Base-by-base conservation (phyloP, 2,113 vertebrate species). In the Colossoma macropomum region DNA sequence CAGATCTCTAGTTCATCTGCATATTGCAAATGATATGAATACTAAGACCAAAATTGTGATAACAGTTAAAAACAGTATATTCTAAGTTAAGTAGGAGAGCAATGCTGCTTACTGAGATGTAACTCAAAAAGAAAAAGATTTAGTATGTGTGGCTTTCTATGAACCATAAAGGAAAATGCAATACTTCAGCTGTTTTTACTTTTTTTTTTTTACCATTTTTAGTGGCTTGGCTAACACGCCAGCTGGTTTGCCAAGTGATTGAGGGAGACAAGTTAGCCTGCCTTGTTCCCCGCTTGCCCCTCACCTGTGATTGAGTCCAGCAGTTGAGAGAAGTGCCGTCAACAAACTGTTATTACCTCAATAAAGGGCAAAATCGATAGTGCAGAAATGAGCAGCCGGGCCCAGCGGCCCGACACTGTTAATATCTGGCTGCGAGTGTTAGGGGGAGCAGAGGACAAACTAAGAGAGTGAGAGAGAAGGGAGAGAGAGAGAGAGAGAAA, bases 301-400 rank as follows among this genome's bases (percentile, higher is more conserved):
- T 87, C 84, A 85, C 82, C 87, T 87, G 92, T 95, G 95, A 96
- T 93, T 95, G 96, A 96, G 95, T 95, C 95, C 95, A 95, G 95
- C 93, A 92, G 91, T 94, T 95, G 93, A 95, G 94, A 96, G 93
- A 94, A 96, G 95, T 93, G 94, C 93, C 94, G 95, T 96, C 95
- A 93, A 95, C 95, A 95, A 95, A 96, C 93, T 92, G 94, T 96
- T 97, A 97, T 96, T 96, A 95, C 95, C 94, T 96, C 94, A 94
- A 95, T 95, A 95, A 95, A 95, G 94, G 89, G 91, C 93, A 96
- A 96, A 97, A 96, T 98, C 96, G 96, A 97, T 97, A 96, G 89
- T 94, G 94, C 93, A 90, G 95, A 96, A 97, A 97, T 96, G 96
- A 97, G 96, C 96, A 96, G 90, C 95, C 90, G 87, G 93, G 94